Base-by-base conservation (phyloP, 1,140 invertebrate species). In the Cotesia glomerata region DNA sequence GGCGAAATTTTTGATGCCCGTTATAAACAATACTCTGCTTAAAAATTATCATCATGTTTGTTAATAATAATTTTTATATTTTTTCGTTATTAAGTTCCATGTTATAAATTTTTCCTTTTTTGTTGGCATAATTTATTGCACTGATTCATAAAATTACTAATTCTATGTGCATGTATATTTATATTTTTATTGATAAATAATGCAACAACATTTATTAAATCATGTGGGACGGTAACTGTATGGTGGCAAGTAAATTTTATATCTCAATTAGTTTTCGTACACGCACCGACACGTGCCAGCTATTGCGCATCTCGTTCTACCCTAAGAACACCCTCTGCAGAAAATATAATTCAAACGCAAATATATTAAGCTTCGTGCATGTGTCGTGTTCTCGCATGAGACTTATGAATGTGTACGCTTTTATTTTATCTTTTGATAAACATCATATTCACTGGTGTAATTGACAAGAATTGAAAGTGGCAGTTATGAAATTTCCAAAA, bases 201-300 rank as follows among this genome's bases (percentile, higher is more conserved):
- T 54, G n/a, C 26, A 18, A 52, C 26, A 18, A 52, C n/a, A 32
- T 59, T 76, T 74, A 84, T 81, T 68, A 77, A 54, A 54, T 54
- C 13, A 16, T 14, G 16, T 54, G 35, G 75, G 58, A 72, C 80
- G 82, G 82, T 79, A 80, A 76, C 73, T 62, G 63, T 52, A 9
- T 73, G 73, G 74, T 78, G 74, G 77, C 83, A 82, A 84, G 81
- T 84, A 84, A 86, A 85, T 84, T 85, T 82, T 79, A 83, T 79
- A 81, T 87, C 82, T 83, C 85, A 86, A 86, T 87, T 86, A 85
- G 84, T 86, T 86, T 82, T 85, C 71, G 13, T 49, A 36, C 84
- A 85, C 84, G 85, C 76, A 84, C 71, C 80, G 83, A 69, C 85
- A 82, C 85, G 84, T 85, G 86, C 59, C 78, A 32, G 32, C 74